These are phyloP conservation scores for Suricata suricatta DNA, from an alignment of 2,113 vertebrate genomes.

Conservation along the genomic window DNA sequence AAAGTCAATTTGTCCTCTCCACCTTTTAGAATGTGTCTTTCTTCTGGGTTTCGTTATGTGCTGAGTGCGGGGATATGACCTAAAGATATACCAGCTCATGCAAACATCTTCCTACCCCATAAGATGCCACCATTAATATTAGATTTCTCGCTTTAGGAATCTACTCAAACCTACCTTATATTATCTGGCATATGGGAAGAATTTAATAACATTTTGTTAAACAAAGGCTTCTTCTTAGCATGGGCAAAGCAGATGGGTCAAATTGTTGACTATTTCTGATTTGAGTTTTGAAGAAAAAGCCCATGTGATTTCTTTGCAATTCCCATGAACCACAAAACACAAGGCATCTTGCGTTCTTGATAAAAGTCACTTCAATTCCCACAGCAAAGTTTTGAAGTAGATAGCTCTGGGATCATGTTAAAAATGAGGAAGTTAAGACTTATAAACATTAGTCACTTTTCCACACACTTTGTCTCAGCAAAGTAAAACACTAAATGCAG, in stretches of 20 bases:
- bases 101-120: background rate
- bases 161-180: background rate
- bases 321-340: background rate
- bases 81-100: background rate
- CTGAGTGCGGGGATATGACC: background rate
- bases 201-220: constrained; percentile 12
- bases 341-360: background rate
- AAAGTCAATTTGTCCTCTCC: background rate
- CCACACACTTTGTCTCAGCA: background rate
- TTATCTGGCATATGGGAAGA: background rate
- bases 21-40: background rate
- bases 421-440: background rate
- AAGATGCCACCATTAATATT: background rate
- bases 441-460: background rate
- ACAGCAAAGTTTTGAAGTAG: background rate
- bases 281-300: background rate
- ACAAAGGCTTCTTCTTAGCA: background rate
- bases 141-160: background rate
- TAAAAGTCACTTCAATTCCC: background rate
- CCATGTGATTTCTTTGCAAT: background rate
- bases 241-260: background rate
- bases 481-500: background rate
- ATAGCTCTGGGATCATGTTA: background rate
- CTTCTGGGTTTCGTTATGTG: background rate
- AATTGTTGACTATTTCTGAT: background rate